Base-by-base conservation (phyloP, 92 coral and sea anemone species). In the Phenganax stokvisi region DNA sequence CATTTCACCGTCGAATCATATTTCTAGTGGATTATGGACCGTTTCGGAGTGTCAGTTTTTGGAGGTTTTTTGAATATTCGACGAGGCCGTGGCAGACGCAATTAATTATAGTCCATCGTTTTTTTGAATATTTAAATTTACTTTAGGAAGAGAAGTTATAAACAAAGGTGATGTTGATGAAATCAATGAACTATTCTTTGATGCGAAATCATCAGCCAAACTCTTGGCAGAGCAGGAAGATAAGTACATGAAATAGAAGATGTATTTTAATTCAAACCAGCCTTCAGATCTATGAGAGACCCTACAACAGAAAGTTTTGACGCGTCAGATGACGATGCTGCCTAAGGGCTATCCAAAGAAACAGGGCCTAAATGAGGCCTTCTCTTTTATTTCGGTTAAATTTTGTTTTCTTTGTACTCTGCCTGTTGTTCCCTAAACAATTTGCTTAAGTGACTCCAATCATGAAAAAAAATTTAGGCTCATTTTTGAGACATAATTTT, bases 171-270 rank as follows among this genome's bases (percentile, higher is more conserved):
- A 94, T 80, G 92, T 92, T 59, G 99, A 96, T 85, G 99, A 96
- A 85, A 96, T 92, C 47, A 92, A 89, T 84, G 99, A 96, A 84
- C 83, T 96, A 72, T 96, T 96, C 86, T 96, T 88, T 80, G 99
- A 96, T 77, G 99, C 97, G 63, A 96, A 96, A 59, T 90, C 99
- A 0, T 96, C 99, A 64, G 99, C 97, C 0, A 96, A 96, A 86
- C 92, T 96, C 8, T 85, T 96, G 55, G 99, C 99, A 0, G 99
- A 92, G 72, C 93, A 92, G 20, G 99, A 88, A 56, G 99, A 96
- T 88, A 96, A 96, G 78, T 96, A 96, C 88, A 96, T 96, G 99
- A 80, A 86, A 52, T 86, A 65, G 75, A 11, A 1, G 55, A 52
- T 20, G 29, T 60, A 37, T 37, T 53, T 13, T 71, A 37, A 37